Evolutionary conservation across 2,888 invertebrate genomes (phyloP), one percentile per base, ranked within the genome.

Genomic region (Apotomis betuletana): DNA sequence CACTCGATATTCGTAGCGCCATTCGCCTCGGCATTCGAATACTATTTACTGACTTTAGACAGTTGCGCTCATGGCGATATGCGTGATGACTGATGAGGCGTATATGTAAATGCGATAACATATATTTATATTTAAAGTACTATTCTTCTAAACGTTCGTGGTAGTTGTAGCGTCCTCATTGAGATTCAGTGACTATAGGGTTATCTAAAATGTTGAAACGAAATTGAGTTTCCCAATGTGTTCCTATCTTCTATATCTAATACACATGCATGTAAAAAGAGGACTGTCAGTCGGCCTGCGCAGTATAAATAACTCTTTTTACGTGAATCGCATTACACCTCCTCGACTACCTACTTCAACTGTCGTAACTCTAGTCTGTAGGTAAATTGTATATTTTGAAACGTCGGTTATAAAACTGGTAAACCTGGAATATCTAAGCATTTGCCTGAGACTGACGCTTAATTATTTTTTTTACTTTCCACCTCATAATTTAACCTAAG

Each of bases 381-480:
- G n/a, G 49, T 52, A 62, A 46, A 27, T 3, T 55, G 13, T 51
- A 55, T 5, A 54, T 36, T 4, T 10, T 5, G 36, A 52, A 36
- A 61, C 9, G n/a, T 8, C 3, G 4, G n/a, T 58, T 67, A 10
- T 0, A 49, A 9, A 27, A 54, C 36, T 27, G 27, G 44, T 6
- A 46, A 44, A 44, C 44, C 64, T 27, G 64, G 27, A 55, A 8
- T 41, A 46, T 12, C 38, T 63, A 69, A 55, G 54, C n/a, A 54
- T 54, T 61, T 69, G 54, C 46, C 46, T 38, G 36, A 62, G 69
- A 49, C 69, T 62, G 69, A 69, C 12, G 15, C 46, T 41, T 44
- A 54, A 46, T 68, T 69, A 57, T 27, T 63, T 41, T 69, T 69
- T 63, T 15, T 57, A 69, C 27, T 62, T 58, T 62, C 41, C 38